Evolutionary conservation across 1,140 invertebrate species (phyloP).

Genomic region (Listronotus oregonensis): DNA sequence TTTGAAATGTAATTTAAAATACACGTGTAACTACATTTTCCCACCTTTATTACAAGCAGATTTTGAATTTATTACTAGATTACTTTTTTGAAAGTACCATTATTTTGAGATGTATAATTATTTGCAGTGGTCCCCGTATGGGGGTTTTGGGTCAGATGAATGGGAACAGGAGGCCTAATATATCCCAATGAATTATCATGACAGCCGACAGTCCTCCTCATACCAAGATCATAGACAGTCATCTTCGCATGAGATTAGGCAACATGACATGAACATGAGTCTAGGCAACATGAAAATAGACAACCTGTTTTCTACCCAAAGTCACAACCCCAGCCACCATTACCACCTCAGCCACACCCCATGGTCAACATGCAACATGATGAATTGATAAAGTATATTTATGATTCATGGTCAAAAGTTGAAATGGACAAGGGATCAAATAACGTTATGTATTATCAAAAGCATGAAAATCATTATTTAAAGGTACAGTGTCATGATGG

Average conservation of each 20-base stretch:
- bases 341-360: constrained; percentile 22
- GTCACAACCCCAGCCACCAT: too few species aligned
- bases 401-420: constrained; percentile 54
- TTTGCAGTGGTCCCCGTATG: constrained; percentile 30
- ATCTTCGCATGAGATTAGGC: constrained; percentile 24
- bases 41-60: too few species aligned
- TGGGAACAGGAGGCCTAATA: constrained; percentile 28
- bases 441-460: constrained; percentile 51
- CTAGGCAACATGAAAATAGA: constrained; percentile 23
- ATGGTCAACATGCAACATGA: constrained; percentile 50
- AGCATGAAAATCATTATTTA: constrained; percentile 46
- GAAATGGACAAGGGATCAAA: constrained; percentile 48
- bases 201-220: constrained; percentile 1
- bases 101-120: not conserved
- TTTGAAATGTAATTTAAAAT: not conserved
- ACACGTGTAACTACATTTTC: not conserved
- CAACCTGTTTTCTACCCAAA: constrained; percentile 5
- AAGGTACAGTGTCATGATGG: constrained; percentile 64
- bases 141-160: constrained; percentile 32
- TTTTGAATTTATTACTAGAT: too few species aligned
- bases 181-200: constrained; percentile 25
- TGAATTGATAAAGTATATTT: constrained; percentile 54
- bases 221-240: constrained; percentile 32
- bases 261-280: constrained; percentile 10
- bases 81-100: too few species aligned